Conservation (phyloP, 2,888 invertebrate species). For the Drosophila melanosoma region DNA sequence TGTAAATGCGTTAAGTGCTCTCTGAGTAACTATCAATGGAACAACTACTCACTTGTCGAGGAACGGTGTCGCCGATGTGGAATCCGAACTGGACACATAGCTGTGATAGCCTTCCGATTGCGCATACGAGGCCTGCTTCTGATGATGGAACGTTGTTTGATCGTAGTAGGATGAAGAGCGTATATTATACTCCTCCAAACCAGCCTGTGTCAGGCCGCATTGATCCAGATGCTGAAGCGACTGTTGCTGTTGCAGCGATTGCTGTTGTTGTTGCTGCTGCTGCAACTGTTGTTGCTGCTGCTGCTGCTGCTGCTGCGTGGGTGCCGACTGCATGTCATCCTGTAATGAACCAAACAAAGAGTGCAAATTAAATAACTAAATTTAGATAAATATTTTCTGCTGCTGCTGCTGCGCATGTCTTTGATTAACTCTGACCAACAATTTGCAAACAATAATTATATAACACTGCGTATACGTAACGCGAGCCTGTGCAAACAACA, state of each 20-base stretch:
- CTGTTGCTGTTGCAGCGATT: conserved; percentile 40
- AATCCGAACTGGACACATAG: conserved; percentile 91
- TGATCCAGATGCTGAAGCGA: conserved; percentile 75
- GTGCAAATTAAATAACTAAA: conserved; percentile 26
- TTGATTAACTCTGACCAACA: conserved; percentile 35
- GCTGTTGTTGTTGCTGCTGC: conserved; percentile 44
- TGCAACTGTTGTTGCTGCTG: conserved; percentile 45
- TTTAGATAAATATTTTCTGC: conserved; percentile 15
- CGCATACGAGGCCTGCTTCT: conserved; percentile 91
- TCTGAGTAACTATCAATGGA: not conserved
- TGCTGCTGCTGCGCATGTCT: conserved; percentile 4
- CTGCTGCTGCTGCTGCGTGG: conserved; percentile 50
- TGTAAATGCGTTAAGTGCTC: conserved; percentile 5
- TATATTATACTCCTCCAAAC: conserved; percentile 90
- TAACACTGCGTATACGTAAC: conserved; percentile 65
- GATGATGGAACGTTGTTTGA: conserved; percentile 87
- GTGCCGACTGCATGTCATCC: conserved; percentile 81
- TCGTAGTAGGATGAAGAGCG: conserved; percentile 87
- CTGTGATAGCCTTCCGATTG: conserved; percentile 93
- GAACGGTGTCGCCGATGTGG: conserved; percentile 91
- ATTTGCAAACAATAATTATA: conserved; percentile 47
- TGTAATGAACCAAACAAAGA: conserved; percentile 54
- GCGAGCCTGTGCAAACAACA: conserved; percentile 15
- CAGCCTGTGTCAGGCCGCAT: conserved; percentile 87
- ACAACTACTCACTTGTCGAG: conserved; percentile 87